phyloP scores from a whole-genome alignment of 2,113 vertebrate species.

The Pedionomus torquatus region DNA sequence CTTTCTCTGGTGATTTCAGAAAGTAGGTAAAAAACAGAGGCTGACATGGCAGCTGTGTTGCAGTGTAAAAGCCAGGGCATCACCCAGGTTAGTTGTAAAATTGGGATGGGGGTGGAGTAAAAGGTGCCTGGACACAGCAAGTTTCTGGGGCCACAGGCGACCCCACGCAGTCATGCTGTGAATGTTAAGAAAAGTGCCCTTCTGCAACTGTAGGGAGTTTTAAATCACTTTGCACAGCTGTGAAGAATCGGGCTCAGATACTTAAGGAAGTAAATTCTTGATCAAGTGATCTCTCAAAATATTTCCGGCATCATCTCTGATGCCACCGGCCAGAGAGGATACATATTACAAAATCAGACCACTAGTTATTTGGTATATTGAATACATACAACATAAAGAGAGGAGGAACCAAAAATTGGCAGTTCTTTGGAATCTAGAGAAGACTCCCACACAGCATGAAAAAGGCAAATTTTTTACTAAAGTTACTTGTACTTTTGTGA shows the following conservation, averaged over 20 bases:
- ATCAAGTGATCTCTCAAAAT: neutral
- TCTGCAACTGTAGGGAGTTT: neutral
- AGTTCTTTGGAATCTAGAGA: neutral
- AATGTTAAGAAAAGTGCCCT: neutral
- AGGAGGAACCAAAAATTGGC: neutral
- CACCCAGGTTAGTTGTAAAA: neutral
- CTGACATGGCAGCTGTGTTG: neutral
- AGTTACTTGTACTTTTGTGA: neutral
- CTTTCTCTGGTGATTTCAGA: neutral
- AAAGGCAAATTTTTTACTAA: neutral
- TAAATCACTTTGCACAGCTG: neutral
- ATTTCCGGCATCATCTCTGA: neutral
- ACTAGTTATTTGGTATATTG: neutral
- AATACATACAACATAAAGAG: rapidly evolving
- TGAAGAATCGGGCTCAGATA: neutral
- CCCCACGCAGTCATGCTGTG: no score
- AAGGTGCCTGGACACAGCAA: neutral
- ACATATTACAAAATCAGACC: neutral
- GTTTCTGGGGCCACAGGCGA: neutral
- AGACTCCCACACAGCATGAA: neutral
- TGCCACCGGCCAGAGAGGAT: neutral
- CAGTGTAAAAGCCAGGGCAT: neutral
- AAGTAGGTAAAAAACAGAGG: neutral
- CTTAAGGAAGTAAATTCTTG: neutral
- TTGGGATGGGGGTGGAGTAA: neutral